Conservation (phyloP, 35 echinoderm and acorn worm species). For the Apostichopus parvimensis region DNA sequence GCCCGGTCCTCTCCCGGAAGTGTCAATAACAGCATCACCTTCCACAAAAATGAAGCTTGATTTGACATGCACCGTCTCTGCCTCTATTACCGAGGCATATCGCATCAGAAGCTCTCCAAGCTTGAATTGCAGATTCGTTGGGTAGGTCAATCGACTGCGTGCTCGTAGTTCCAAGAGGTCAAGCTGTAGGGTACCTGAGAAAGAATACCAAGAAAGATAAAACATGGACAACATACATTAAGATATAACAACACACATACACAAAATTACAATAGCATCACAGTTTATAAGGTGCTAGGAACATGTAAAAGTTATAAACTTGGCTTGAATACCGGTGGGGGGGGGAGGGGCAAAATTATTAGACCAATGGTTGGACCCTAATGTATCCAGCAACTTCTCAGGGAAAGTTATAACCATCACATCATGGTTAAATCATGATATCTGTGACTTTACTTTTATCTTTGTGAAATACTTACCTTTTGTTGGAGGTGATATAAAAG, state of each 20-base stretch:
- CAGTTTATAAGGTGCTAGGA: too few species aligned
- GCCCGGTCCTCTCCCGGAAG: slow-evolving; percentile 62
- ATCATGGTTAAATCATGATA: neutral
- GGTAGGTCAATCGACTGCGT: slow-evolving; percentile 53
- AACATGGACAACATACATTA: too few species aligned
- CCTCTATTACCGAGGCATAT: slow-evolving; percentile 63
- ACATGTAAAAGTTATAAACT: too few species aligned
- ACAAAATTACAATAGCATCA: neutral
- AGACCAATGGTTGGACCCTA: too few species aligned
- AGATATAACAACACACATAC: neutral
- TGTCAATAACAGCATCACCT: slow-evolving; percentile 75
- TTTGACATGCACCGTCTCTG: slow-evolving; percentile 61
- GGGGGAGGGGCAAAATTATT: too few species aligned
- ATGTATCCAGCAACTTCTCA: too few species aligned
- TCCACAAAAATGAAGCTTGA: slow-evolving; percentile 70
- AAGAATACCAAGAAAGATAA: neutral
- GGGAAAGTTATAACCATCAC: too few species aligned
- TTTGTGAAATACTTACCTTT: slow-evolving; percentile 54
- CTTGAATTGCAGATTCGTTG: slow-evolving; percentile 60
- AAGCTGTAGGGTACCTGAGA: slow-evolving; percentile 63
- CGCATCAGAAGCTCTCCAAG: slow-evolving; percentile 66
- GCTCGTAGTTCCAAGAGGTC: slow-evolving; percentile 75
- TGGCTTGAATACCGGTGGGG: too few species aligned
- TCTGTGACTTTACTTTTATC: too few species aligned
- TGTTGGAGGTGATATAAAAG: slow-evolving; percentile 51